A percentile compares a stretch with the other conserved stretches of the same genome.
phyloP scores from a whole-genome alignment of 2,113 vertebrate genomes.

The Thomomys bottae region DNA sequence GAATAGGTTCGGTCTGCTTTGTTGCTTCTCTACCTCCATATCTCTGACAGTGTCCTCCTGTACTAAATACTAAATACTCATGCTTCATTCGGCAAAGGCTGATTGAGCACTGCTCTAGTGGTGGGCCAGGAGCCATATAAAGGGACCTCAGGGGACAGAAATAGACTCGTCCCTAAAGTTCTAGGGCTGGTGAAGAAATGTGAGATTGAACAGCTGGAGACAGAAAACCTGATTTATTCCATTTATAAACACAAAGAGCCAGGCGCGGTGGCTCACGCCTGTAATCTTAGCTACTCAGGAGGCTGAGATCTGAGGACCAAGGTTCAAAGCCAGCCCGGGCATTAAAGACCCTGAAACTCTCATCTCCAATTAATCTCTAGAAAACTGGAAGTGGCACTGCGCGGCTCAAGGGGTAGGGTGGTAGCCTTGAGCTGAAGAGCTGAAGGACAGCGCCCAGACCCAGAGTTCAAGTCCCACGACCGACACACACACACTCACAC shows the following conservation, averaged over 20 bases:
- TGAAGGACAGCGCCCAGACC: no score
- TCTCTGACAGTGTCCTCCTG: not conserved
- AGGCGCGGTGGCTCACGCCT: no score
- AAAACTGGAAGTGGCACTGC: no score
- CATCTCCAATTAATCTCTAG: no score
- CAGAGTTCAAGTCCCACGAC: no score
- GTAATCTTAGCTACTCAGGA: no score
- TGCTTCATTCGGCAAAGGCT: not conserved
- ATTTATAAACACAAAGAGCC: not conserved
- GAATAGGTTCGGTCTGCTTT: not conserved
- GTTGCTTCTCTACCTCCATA: not conserved
- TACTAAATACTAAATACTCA: not conserved
- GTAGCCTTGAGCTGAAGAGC: no score
- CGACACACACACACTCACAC: no score
- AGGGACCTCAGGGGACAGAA: not conserved
- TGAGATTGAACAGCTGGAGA: not conserved
- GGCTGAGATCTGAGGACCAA: no score
- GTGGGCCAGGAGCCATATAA: not conserved
- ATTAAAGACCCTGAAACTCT: no score
- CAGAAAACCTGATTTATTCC: not conserved
- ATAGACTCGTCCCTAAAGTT: not conserved
- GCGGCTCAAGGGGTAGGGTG: no score
- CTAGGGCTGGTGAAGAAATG: not conserved
- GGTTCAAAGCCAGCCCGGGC: no score
- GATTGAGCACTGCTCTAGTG: not conserved